phyloP scores from a whole-genome alignment of 2,888 invertebrate genomes.

The Drosophila lacicola region DNA sequence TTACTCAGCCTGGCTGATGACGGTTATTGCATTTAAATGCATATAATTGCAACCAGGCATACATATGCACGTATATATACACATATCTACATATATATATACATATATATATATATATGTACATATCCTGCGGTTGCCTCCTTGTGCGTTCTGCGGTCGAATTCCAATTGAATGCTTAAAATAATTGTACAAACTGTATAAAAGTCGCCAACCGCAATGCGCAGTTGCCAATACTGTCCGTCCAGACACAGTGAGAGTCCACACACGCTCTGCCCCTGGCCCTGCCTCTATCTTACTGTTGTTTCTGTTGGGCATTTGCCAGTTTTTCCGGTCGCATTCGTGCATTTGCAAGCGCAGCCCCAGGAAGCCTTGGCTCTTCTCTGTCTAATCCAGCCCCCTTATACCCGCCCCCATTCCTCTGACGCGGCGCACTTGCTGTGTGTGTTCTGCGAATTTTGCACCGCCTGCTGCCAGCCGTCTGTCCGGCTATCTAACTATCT shows the following conservation, averaged over 20 bases:
- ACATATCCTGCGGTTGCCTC: constrained; percentile 36
- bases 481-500: constrained; percentile 61
- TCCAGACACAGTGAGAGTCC: not conserved
- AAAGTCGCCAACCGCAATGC: constrained; percentile 74
- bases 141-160: constrained; percentile 65
- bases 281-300: not conserved
- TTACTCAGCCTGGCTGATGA: constrained; percentile 60
- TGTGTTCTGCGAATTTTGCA: constrained; percentile 51
- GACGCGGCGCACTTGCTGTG: not conserved
- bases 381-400: constrained; percentile 6
- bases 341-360: constrained; percentile 23
- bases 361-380: constrained; percentile 30
- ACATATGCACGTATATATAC: constrained; percentile 27
- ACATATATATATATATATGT: too few relatives aligned
- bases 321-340: constrained; percentile 74
- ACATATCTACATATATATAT: too few relatives aligned
- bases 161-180: constrained; percentile 80
- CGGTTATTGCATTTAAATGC: constrained; percentile 81
- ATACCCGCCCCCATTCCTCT: not conserved
- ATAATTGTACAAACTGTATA: constrained; percentile 69
- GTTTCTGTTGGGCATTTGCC: constrained; percentile 59
- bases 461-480: constrained; percentile 21
- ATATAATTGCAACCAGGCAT: constrained; percentile 68
- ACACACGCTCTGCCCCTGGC: not conserved
- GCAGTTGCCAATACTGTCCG: constrained; percentile 66